A percentile compares a stretch with the other conserved stretches of the same genome.
These are phyloP conservation scores for Nautilus pompilius DNA, from an alignment of 1,140 invertebrate genomes.

Conservation along the genomic window DNA sequence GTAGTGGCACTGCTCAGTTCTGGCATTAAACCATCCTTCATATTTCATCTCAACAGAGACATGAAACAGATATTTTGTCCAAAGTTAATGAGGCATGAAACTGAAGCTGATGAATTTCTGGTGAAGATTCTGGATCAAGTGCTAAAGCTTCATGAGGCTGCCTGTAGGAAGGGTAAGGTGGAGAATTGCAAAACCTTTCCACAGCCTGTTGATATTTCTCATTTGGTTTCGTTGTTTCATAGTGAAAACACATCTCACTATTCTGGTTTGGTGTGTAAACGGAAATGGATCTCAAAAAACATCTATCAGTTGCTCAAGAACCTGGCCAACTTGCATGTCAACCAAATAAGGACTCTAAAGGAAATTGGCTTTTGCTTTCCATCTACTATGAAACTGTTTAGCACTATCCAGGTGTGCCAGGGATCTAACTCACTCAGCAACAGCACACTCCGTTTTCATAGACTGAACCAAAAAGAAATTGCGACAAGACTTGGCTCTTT, in stretches of 20 bases:
- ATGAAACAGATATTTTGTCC: constrained; percentile 24
- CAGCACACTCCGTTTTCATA: background rate
- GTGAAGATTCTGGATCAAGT: constrained; percentile 2
- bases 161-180: background rate
- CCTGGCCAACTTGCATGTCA: constrained; percentile 2
- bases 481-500: background rate
- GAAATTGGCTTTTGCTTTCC: constrained; percentile 26
- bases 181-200: background rate
- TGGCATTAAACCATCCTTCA: constrained; percentile 5
- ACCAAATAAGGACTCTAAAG: constrained; percentile 13
- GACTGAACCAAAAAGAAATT: background rate
- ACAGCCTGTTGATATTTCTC: background rate
- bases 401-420: background rate
- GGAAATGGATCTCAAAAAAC: background rate
- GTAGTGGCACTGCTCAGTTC: constrained; percentile 18
- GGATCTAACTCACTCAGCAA: background rate
- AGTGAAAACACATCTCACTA: background rate
- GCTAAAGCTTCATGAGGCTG: background rate
- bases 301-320: constrained; percentile 4
- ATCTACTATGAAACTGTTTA: constrained; percentile 18
- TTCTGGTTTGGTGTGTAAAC: background rate
- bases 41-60: constrained; percentile 10
- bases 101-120: constrained; percentile 12
- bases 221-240: background rate
- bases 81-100: constrained; percentile 13